A percentile compares a stretch with the other conserved stretches of the same genome.
These are phyloP conservation scores for Anthopleura xanthogrammica DNA, from an alignment of 92 coral and sea anemone species.

Conservation along the genomic window DNA sequence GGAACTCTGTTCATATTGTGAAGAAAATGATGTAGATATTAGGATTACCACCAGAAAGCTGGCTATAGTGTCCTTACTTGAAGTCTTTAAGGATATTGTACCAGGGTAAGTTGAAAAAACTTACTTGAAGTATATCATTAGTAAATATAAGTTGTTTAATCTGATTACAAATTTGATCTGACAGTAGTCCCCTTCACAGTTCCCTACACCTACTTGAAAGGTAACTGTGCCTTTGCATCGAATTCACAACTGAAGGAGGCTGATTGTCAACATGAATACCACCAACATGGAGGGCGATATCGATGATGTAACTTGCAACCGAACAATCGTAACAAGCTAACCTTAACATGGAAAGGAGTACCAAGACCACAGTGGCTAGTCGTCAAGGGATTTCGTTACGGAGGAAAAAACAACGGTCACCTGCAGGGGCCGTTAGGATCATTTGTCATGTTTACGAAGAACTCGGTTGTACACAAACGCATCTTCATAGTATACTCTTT, in stretches of 20 bases:
- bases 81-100: conserved; percentile 86
- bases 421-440: neutral
- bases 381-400: too few relatives aligned
- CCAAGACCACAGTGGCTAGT: too few relatives aligned
- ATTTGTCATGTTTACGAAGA: neutral
- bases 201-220: too few relatives aligned
- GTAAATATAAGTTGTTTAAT: neutral
- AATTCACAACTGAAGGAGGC: too few relatives aligned
- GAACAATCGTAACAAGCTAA: neutral
- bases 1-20: conserved; percentile 74
- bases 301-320: neutral
- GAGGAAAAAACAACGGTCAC: neutral
- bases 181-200: too few relatives aligned
- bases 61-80: conserved; percentile 79
- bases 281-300: too few relatives aligned
- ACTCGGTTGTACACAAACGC: neutral
- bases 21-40: conserved; percentile 83
- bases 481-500: neutral
- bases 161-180: too few relatives aligned
- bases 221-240: too few relatives aligned
- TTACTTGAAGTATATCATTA: too few relatives aligned
- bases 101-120: conserved; percentile 70
- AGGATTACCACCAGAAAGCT: conserved; percentile 85
- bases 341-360: too few relatives aligned
- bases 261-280: too few relatives aligned